phyloP scores from a whole-genome alignment of 2,113 vertebrate species.

The Circaetus cinerascens region DNA sequence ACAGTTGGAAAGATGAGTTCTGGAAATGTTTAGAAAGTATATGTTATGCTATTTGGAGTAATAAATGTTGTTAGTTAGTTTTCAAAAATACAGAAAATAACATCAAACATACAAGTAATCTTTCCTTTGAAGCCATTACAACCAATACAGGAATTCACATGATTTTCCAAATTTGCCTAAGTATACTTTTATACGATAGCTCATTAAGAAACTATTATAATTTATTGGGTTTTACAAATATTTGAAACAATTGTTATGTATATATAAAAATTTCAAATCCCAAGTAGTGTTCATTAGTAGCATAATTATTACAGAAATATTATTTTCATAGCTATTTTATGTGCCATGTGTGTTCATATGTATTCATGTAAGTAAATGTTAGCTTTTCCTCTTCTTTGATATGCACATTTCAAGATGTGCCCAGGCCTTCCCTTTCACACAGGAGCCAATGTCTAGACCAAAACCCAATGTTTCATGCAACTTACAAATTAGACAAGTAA shows the following conservation, averaged over 20 bases:
- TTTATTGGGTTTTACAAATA: not conserved
- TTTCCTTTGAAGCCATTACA: not conserved
- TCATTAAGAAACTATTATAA: not conserved
- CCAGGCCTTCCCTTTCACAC: too few species aligned
- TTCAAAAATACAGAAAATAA: not conserved
- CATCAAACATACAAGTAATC: not conserved
- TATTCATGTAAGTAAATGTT: accelerated
- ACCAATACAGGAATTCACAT: not conserved
- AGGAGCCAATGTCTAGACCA: not conserved
- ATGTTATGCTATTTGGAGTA: not conserved
- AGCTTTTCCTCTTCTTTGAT: too few species aligned
- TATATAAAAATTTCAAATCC: not conserved
- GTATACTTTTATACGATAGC: not conserved
- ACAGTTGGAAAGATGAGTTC: not conserved
- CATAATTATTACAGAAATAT: not conserved
- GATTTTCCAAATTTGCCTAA: not conserved
- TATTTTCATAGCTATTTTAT: not conserved
- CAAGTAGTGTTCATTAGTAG: not conserved
- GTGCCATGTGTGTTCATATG: not conserved
- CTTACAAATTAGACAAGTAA: not conserved
- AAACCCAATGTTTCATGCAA: not conserved
- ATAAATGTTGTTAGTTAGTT: not conserved
- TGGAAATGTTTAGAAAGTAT: not conserved
- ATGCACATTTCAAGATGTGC: too few species aligned
- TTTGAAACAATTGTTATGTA: not conserved